Conservation (phyloP, 2,797 vertebrate genomes). For the Rhinella marina region DNA sequence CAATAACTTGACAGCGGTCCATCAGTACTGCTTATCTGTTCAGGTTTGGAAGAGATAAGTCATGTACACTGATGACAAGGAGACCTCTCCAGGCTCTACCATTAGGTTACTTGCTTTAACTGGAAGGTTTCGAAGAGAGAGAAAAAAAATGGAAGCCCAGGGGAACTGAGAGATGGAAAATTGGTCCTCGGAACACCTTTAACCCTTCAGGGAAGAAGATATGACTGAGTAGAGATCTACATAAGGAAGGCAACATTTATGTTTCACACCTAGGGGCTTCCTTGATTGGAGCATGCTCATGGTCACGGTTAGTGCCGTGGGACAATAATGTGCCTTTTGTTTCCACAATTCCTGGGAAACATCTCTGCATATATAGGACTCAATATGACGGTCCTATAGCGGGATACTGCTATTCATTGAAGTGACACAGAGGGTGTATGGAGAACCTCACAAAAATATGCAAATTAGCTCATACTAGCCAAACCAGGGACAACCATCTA, state of each 20-base stretch:
- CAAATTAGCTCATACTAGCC: too few relatives aligned
- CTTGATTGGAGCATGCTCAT: too few relatives aligned
- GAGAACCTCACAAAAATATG: too few relatives aligned
- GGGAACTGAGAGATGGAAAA: neutral
- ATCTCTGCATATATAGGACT: neutral
- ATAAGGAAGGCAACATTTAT: too few relatives aligned
- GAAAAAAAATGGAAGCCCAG: neutral
- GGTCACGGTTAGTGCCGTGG: neutral
- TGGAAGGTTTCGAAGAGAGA: neutral
- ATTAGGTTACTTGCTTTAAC: conserved; percentile 18
- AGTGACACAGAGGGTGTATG: too few relatives aligned
- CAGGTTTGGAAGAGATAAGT: neutral
- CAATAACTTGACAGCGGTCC: neutral
- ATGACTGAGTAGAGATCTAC: neutral
- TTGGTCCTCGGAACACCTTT: neutral
- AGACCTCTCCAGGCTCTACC: neutral
- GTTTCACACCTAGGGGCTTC: neutral
- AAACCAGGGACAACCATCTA: too few relatives aligned
- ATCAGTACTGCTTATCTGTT: neutral
- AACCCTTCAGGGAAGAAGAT: neutral
- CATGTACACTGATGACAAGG: neutral
- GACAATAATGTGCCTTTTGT: neutral
- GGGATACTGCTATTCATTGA: too few relatives aligned
- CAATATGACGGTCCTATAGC: neutral
- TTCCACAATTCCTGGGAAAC: neutral